phyloP scores from a whole-genome alignment of 35 echinoderm and acorn worm genomes.

The Anneissia japonica region DNA sequence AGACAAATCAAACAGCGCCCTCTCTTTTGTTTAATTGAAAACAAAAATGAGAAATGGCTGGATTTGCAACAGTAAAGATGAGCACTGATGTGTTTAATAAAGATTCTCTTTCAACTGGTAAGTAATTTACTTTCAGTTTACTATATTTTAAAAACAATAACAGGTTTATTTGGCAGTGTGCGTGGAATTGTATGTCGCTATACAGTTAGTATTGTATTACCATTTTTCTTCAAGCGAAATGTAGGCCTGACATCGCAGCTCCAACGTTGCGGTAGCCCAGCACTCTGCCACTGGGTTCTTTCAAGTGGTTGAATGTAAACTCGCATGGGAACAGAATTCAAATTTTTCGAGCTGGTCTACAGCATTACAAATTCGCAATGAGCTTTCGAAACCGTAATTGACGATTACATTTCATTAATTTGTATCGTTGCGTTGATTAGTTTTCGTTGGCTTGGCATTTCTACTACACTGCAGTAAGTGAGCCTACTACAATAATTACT shows the following conservation, averaged over 20 bases:
- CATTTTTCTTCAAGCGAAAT: neutral
- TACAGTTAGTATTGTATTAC: neutral
- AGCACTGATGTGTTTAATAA: neutral
- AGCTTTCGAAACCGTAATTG: no score
- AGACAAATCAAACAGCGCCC: neutral
- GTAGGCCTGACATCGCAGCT: no score
- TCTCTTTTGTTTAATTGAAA: neutral
- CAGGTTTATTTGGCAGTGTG: neutral
- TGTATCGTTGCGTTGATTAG: no score
- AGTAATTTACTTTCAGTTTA: neutral
- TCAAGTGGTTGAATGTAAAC: neutral
- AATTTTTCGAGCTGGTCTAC: neutral
- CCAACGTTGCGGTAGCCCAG: neutral
- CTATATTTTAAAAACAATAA: neutral
- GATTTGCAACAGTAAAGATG: neutral
- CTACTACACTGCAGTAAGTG: no score
- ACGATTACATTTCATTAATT: no score
- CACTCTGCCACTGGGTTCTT: neutral
- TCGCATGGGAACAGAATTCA: neutral
- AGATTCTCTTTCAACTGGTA: neutral
- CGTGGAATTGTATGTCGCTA: neutral
- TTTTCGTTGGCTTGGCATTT: no score
- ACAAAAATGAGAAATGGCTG: neutral
- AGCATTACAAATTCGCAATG: no score
- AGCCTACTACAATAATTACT: no score